These are phyloP conservation scores for Spilosoma lubricipeda DNA, from an alignment of 2,888 invertebrate species.

Conservation along the genomic window DNA sequence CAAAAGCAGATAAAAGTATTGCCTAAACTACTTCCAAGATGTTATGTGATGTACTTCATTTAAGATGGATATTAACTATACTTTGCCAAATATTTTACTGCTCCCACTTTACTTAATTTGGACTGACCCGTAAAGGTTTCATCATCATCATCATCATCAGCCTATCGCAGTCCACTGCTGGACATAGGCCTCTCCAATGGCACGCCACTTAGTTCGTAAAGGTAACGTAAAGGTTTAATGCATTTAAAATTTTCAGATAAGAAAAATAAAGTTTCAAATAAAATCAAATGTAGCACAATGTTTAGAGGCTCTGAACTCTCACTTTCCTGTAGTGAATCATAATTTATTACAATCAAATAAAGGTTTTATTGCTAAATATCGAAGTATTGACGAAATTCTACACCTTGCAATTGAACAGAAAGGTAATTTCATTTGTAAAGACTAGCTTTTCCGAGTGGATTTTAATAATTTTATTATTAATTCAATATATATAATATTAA, in stretches of 20 bases:
- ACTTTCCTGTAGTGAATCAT: constrained; percentile 67
- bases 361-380: constrained; percentile 53
- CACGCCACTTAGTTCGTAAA: too few relatives aligned
- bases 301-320: constrained; percentile 58
- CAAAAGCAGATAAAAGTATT: too few relatives aligned
- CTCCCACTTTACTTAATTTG: not conserved
- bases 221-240: not conserved
- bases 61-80: not conserved
- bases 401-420: constrained; percentile 58
- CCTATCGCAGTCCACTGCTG: too few relatives aligned
- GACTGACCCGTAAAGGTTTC: too few relatives aligned
- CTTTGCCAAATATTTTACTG: not conserved
- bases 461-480: not conserved
- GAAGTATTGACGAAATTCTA: constrained; percentile 65
- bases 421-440: constrained; percentile 48
- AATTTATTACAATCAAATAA: constrained; percentile 40
- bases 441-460: not conserved
- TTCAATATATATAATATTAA: not conserved
- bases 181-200: too few relatives aligned
- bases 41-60: too few relatives aligned
- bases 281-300: constrained; percentile 55
- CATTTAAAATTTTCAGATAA: constrained; percentile 55
- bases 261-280: constrained; percentile 77
- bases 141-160: too few relatives aligned
- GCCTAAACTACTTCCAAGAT: too few relatives aligned